Conservation (phyloP, 2,888 invertebrate species). For the Luffia ferchaultella region DNA sequence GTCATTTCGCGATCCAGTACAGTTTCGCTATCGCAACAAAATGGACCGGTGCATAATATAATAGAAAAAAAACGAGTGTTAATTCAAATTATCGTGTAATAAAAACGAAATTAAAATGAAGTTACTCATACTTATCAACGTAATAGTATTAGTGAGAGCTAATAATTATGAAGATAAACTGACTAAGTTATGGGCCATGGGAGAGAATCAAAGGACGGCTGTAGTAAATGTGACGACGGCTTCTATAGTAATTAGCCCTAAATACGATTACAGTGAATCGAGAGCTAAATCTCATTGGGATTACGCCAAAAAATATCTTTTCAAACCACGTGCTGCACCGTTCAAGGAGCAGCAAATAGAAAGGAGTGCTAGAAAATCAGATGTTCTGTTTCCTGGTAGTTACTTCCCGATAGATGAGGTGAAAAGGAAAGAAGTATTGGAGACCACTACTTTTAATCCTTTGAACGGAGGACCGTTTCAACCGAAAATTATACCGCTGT, state of each 20-base stretch:
- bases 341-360: constrained; percentile 28
- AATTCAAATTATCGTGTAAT: constrained; percentile 31
- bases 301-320: constrained; percentile 29
- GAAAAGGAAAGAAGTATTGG: constrained; percentile 35
- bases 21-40: constrained; percentile 42
- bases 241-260: constrained; percentile 39
- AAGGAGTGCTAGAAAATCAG: constrained; percentile 36
- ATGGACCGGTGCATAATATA: constrained; percentile 18
- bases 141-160: constrained; percentile 24
- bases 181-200: constrained; percentile 43
- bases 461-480: constrained; percentile 27
- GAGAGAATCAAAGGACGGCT: constrained; percentile 32
- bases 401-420: constrained; percentile 55
- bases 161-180: constrained; percentile 38
- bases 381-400: constrained; percentile 57
- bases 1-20: constrained; percentile 54
- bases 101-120: too few species aligned
- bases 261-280: constrained; percentile 22
- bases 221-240: constrained; percentile 46
- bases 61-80: constrained; percentile 26
- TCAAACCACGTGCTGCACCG: constrained; percentile 45
- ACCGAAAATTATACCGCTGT: constrained; percentile 45
- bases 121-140: constrained; percentile 35
- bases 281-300: constrained; percentile 20
- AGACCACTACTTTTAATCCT: constrained; percentile 20